A percentile compares a stretch with the other conserved stretches of the same genome.
These are phyloP conservation scores for Cercocebus atys DNA, from an alignment of 2,113 vertebrate genomes.

Conservation along the genomic window DNA sequence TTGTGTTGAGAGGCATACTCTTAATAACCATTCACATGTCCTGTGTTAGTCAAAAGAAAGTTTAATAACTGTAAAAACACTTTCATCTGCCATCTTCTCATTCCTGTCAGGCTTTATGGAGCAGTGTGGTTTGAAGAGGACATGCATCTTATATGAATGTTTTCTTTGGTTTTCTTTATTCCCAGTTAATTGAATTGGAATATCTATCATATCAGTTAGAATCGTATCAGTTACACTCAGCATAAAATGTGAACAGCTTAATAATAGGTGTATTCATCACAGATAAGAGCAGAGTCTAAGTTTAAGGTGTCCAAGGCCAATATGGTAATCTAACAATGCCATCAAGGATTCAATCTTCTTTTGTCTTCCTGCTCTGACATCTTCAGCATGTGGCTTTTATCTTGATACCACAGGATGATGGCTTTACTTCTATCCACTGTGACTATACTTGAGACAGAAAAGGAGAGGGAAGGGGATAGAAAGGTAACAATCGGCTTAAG, in stretches of 20 bases:
- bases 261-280: background rate
- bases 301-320: background rate
- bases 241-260: background rate
- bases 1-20: background rate
- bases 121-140: background rate
- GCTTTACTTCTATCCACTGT: background rate
- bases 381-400: background rate
- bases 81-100: background rate
- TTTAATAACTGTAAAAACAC: background rate
- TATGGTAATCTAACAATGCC: background rate
- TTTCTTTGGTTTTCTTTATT: background rate
- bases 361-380: background rate
- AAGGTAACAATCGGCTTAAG: background rate
- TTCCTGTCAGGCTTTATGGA: background rate
- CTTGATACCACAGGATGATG: background rate
- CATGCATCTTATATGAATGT: background rate
- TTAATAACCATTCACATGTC: background rate
- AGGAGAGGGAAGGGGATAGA: background rate
- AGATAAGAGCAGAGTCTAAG: background rate
- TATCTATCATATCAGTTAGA: background rate
- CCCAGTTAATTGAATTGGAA: background rate
- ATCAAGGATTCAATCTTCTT: background rate
- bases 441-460: background rate
- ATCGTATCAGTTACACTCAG: background rate
- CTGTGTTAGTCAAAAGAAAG: background rate